Base-by-base conservation (phyloP, 2,113 vertebrate species). In the Fulmarus glacialis region DNA sequence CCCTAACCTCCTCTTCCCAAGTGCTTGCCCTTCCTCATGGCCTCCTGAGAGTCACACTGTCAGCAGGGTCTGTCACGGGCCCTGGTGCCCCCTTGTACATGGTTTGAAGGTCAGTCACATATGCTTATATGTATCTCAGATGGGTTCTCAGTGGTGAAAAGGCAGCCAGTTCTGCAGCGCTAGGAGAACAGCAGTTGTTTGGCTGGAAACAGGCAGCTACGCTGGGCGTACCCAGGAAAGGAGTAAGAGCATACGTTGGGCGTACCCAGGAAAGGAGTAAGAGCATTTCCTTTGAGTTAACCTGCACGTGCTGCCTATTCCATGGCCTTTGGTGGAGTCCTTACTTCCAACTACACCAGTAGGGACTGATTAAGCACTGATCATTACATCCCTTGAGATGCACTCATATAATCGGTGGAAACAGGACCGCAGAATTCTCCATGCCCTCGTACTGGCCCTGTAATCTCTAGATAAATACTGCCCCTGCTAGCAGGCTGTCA, bases 401-500 rank as follows among this genome's bases (percentile, higher is more conserved):
- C 36, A 82, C 85, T 72, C 48, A 11, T 80, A 47, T 73, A 80
- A 82, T 48, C 9, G 1, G 9, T 89, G 64, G 47, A 90, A 94
- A 87, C 8, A 66, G 11, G 34, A 60, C 68, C 68, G 56, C 13
- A 87, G 90, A 87, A 89, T 53, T 92, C 52, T 67, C 48, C 62
- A 13, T 96, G 80, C 22, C 64, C 58, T 64, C 79, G 18, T 17
- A 71, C 22, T 60, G 73, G 83, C 17, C 26, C 52, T 87, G 40
- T 45, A 85, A 89, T 87, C 40, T 75, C 66, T 42, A 82, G 64
- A 84, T 73, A 93, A 95, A 94, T 72, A 56, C 11, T 56, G 89
- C 53, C 82, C 52, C 77, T 81, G 26, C 43, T 93, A 89, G 40
- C n/a, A 92, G 92, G 63, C 32, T 71, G 55, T 50, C 80, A 83